Base-by-base conservation (phyloP, 2,113 vertebrate species). In the Pyrgilauda ruficollis region DNA sequence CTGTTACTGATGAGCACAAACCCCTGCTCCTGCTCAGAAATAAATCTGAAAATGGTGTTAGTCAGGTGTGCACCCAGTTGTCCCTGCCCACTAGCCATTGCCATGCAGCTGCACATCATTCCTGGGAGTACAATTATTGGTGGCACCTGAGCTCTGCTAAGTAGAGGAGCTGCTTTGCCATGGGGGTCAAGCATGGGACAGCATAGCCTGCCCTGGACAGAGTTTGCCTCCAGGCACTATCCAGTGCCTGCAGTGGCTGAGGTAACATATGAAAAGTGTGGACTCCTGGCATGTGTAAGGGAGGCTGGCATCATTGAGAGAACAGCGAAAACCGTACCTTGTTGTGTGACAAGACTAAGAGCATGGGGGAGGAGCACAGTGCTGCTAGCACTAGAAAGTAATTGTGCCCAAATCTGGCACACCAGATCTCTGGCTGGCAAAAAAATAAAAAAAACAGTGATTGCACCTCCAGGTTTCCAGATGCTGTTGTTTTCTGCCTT, bases 141-240 rank as follows among this genome's bases (percentile, higher is more conserved):
- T 73, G 91, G 49, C 55, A 78, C 15, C 69, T 49, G 30, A 43
- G 17, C 37, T 84, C 44, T 89, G 39, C 59, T 30, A 39, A 44
- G 37, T 13, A 33, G 33, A 77, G 41, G 12, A 81, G 30, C 41
- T 58, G 37, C 37, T 81, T 55, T 81, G 46, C 41, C 2, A 0
- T 30, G 21, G 17, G 14, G 7, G 5, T 43, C 37, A 37, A 79
- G 27, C 41, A 55, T 0, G 0, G 26, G 47, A 41, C 26, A 50
- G 17, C 11, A 4, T 4, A 8, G 19, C 62, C 39, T 63, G 41
- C 23, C 44, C 20, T 61, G 81, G 5, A 3, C 18, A 27, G 53
- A 41, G 50, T 30, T 87, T 49, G 19, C 24, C 27, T 81, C 31
- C 74, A 73, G 49, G 35, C 22, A 50, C 20, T 63, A 39, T 30